phyloP scores from a whole-genome alignment of 2,888 invertebrate genomes.

The Sinotaia quadrata region DNA sequence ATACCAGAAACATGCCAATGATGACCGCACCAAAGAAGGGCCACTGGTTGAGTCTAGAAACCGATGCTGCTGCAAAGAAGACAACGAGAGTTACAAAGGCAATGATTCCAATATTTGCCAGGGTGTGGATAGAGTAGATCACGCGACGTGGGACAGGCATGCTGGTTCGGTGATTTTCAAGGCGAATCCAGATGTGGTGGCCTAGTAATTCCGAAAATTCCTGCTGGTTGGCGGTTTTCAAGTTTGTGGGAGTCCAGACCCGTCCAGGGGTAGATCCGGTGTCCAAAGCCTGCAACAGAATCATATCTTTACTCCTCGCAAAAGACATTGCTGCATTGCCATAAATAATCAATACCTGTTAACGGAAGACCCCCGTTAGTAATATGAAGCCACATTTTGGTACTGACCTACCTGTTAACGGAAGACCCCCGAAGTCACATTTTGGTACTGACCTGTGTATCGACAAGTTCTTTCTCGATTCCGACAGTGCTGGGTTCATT shows the following conservation, averaged over 20 bases:
- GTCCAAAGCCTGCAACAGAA: conserved; percentile 26
- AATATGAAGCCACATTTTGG: too few relatives aligned
- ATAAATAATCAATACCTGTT: too few relatives aligned
- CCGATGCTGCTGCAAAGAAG: conserved; percentile 29
- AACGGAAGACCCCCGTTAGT: too few relatives aligned
- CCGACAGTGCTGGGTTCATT: conserved; percentile 46
- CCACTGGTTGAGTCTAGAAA: background rate
- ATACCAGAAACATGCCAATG: conserved; percentile 31
- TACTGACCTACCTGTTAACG: too few relatives aligned
- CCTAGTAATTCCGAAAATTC: conserved; percentile 45
- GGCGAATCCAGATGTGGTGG: conserved; percentile 36
- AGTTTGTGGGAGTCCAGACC: conserved; percentile 37
- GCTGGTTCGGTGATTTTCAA: conserved; percentile 28
- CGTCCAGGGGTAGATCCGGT: conserved; percentile 18
- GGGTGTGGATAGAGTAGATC: conserved; percentile 19
- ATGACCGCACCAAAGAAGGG: conserved; percentile 39
- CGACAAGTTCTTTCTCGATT: conserved; percentile 47
- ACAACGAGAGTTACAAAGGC: conserved; percentile 36
- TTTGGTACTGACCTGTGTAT: conserved; percentile 29
- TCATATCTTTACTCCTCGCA: background rate
- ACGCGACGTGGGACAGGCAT: conserved; percentile 13
- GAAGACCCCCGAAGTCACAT: background rate
- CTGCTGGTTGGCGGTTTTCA: conserved; percentile 37
- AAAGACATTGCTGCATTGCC: too few relatives aligned
- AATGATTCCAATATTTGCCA: conserved; percentile 39